Base-by-base conservation (phyloP, 2,113 vertebrate species). In the Thryonomys swinderianus region DNA sequence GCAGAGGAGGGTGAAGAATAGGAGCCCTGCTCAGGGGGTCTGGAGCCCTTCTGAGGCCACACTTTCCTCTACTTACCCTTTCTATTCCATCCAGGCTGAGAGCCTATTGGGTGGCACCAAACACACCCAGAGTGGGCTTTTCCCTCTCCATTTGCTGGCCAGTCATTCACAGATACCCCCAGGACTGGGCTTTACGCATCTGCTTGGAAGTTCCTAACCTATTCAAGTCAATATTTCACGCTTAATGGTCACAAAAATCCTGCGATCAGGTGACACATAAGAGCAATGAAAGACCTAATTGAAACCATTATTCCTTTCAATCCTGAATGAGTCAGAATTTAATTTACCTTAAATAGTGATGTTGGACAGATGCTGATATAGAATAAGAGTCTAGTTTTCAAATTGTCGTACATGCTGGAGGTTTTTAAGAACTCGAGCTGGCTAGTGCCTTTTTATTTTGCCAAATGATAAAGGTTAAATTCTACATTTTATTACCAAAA, bases 311-410 rank as follows among this genome's bases (percentile, higher is more conserved):
- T 37, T 92, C 14, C 67, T 81, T 85, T 93, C 37, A 25, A 27
- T 95, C 53, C 82, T 59, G 45, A 93, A 88, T 92, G 62, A 96
- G 40, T 95, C 71, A 45, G 66, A 94, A 86, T 95, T 95, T 82
- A 92, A 85, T 95, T 88, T 82, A 67, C 21, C 12, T 42, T 57
- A 80, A 93, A 85, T 37, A 82, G 57, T 42, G 45, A 66, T 79
- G 32, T 90, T 73, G 48, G 34, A 57, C 25, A 94, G 78, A 88
- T 66, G 34, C 67, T 80, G 64, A 61, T 27, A 76, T 21, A 10
- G 34, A 67, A 80, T 61, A 85, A 94, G 48, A 86, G 23, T 88
- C 57, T 81, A 23, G 53, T 71, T 69, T 51, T 96, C 85, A 92
- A 90, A 94, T 91, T 73, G 89, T 95, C 62, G 55, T 96, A 16